Conservation (phyloP, 37 sponge, comb jelly and placozoan genomes). For the Aplysina aerophoba region DNA sequence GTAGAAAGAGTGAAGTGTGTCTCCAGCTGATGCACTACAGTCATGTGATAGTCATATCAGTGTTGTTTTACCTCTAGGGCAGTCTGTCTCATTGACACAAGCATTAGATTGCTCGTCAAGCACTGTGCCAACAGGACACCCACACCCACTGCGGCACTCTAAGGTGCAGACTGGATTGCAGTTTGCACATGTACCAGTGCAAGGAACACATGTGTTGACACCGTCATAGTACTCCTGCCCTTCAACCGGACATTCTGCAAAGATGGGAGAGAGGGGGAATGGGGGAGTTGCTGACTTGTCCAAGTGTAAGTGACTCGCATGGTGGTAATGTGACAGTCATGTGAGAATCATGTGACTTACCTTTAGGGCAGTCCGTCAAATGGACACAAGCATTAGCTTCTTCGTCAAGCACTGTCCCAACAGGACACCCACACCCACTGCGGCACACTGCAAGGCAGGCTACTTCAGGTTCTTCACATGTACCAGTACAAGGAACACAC, state of each 20-base stretch:
- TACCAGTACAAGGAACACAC: constrained; percentile 42
- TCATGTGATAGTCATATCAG: too few relatives aligned
- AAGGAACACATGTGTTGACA: not conserved
- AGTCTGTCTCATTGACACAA: not conserved
- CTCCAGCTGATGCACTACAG: too few relatives aligned
- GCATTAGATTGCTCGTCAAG: constrained; percentile 24
- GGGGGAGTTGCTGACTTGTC: too few relatives aligned
- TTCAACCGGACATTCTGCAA: too few relatives aligned
- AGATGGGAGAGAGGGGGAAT: too few relatives aligned
- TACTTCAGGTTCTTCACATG: constrained; percentile 37
- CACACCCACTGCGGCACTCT: constrained; percentile 45
- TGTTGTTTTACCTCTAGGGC: too few relatives aligned
- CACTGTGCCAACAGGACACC: constrained; percentile 46
- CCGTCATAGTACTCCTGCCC: not conserved
- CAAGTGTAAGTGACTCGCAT: too few relatives aligned
- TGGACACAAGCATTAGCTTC: not conserved
- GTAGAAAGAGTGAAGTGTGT: too few relatives aligned
- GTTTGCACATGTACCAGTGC: constrained; percentile 23
- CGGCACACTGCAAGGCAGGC: constrained; percentile 35
- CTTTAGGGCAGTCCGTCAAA: not conserved
- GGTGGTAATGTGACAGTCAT: too few relatives aligned
- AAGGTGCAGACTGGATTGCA: constrained; percentile 46
- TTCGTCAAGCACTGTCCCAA: constrained; percentile 37
- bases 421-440: constrained; percentile 48
- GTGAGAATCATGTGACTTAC: too few relatives aligned